A percentile compares a stretch with the other conserved stretches of the same genome.
phyloP scores from a whole-genome alignment of 2,113 vertebrate genomes.

The Dermatemys mawii region DNA sequence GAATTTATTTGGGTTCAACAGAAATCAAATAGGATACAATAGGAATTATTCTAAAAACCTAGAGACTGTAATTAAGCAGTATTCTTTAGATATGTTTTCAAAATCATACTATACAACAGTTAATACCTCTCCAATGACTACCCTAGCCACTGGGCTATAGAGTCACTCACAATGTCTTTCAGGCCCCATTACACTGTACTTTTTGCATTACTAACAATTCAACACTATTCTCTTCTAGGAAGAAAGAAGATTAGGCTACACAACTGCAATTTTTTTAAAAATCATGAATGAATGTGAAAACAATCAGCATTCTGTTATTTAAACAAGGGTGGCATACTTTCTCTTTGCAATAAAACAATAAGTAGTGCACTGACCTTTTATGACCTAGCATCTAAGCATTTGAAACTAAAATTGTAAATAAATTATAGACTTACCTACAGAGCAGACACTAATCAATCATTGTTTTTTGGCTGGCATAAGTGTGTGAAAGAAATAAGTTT shows the following conservation, averaged over 20 bases:
- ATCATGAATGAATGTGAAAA: neutral
- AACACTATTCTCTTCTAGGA: neutral
- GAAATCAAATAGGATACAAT: neutral
- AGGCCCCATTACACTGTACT: neutral
- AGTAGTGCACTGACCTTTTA: neutral
- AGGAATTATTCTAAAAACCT: neutral
- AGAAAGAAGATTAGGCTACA: neutral
- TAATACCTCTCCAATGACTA: neutral
- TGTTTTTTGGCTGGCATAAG: neutral
- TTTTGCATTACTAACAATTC: neutral
- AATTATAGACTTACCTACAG: slow-evolving; percentile 16
- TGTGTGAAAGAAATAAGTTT: neutral
- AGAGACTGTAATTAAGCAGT: neutral
- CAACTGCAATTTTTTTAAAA: neutral
- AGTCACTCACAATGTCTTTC: neutral
- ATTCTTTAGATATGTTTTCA: neutral
- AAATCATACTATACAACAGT: neutral
- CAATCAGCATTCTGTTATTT: neutral
- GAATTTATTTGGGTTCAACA: neutral
- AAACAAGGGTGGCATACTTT: neutral
- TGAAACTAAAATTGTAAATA: slow-evolving; percentile 16
- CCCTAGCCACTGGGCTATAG: neutral
- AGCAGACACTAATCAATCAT: slow-evolving; percentile 31
- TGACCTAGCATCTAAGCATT: neutral
- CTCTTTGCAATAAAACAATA: neutral